Percentiles rank a stretch among this genome's conserved stretches.
Conservation (phyloP, 2,888 invertebrate species). For the Drosophila formosana region DNA sequence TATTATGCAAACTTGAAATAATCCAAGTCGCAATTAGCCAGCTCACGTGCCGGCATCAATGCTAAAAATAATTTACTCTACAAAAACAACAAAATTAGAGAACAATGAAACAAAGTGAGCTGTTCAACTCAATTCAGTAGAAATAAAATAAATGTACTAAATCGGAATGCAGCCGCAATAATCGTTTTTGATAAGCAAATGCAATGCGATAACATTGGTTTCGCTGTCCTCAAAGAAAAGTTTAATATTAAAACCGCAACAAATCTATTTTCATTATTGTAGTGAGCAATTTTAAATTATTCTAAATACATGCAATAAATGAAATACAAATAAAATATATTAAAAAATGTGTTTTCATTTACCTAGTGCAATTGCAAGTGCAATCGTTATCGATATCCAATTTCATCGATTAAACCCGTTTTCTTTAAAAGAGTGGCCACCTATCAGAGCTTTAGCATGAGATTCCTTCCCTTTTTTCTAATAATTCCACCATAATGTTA, state of each 20-base stretch:
- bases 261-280: not conserved
- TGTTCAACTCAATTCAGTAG: conserved; percentile 29
- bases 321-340: too few species aligned
- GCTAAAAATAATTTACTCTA: conserved; percentile 37
- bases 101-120: conserved; percentile 18
- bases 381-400: not conserved
- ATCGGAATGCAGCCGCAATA: conserved; percentile 8
- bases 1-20: conserved; percentile 33
- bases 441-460: not conserved
- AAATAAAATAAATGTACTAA: not conserved
- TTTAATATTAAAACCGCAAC: not conserved
- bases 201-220: not conserved
- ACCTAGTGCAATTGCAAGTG: not conserved
- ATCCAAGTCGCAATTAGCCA: conserved; percentile 60
- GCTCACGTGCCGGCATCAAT: conserved; percentile 47
- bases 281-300: too few species aligned
- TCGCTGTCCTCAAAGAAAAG: not conserved
- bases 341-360: too few species aligned
- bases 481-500: not conserved
- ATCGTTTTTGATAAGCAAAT: conserved; percentile 25
- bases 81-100: conserved; percentile 17
- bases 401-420: not conserved
- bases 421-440: not conserved
- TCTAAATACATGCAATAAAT: too few species aligned
- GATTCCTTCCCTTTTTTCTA: not conserved